phyloP scores from a whole-genome alignment of 2,113 vertebrate genomes.

The Seriola aureovittata region DNA sequence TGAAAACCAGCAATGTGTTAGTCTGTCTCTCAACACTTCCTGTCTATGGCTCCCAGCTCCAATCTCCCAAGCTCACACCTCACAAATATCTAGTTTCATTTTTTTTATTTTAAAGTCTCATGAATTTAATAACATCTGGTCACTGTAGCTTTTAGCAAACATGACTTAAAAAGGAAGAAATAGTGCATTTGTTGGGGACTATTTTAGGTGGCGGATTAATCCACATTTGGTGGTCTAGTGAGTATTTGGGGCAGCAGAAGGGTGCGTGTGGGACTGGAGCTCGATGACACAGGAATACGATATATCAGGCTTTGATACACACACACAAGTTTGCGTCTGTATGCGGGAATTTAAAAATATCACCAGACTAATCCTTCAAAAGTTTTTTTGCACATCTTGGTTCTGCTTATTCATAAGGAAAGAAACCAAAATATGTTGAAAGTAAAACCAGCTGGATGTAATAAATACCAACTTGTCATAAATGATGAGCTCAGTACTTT shows the following conservation, averaged over 20 bases:
- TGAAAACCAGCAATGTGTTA: neutral
- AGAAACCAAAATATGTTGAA: no score
- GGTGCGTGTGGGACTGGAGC: neutral
- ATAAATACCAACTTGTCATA: no score
- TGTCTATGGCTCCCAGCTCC: neutral
- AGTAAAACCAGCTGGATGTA: no score
- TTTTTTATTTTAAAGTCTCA: neutral
- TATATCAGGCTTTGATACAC: no score
- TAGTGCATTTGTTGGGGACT: neutral
- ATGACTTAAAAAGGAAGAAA: neutral
- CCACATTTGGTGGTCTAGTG: neutral
- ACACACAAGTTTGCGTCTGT: no score
- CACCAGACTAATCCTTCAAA: no score
- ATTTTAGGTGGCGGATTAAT: constrained; percentile 10
- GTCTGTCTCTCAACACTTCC: neutral
- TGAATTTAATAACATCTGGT: neutral
- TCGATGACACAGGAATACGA: no score
- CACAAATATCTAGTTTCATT: neutral
- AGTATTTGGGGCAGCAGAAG: constrained; percentile 1
- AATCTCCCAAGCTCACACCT: no score
- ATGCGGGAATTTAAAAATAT: no score
- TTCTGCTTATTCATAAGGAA: no score
- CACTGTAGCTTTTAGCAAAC: neutral
- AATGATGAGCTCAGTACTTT: no score
- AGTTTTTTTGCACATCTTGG: no score